A percentile compares a stretch with the other conserved stretches of the same genome.
These are phyloP conservation scores for Propithecus perrieri DNA, from an alignment of 2,797 vertebrate species.

Conservation along the genomic window DNA sequence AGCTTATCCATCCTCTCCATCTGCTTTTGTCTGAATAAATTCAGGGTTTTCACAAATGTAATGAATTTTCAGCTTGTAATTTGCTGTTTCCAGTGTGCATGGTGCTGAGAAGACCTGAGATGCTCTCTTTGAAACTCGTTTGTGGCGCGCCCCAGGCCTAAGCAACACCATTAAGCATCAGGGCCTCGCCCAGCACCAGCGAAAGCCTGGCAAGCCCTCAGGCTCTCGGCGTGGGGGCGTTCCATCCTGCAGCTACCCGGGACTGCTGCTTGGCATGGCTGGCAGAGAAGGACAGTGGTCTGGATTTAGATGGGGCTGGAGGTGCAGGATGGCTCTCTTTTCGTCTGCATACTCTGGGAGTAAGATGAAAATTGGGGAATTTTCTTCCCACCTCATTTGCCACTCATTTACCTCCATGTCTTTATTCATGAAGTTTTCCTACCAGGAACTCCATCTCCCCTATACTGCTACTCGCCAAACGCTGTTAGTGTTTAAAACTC, in stretches of 20 bases:
- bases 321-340: not conserved
- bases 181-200: not conserved
- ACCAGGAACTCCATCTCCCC: not conserved
- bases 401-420: not conserved
- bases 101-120: not conserved
- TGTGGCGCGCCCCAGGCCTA: not conserved
- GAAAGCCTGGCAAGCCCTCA: not conserved
- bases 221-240: not conserved
- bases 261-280: accelerated
- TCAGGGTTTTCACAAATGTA: slow-evolving; percentile 58
- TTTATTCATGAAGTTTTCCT: not conserved
- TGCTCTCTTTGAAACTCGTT: not conserved
- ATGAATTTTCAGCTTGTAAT: slow-evolving; percentile 62
- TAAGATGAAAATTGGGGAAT: accelerated
- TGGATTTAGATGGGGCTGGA: not conserved
- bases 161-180: not conserved
- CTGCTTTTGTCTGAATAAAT: slow-evolving; percentile 81
- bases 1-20: slow-evolving; percentile 80
- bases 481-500: not conserved
- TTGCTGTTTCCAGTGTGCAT: slow-evolving; percentile 45
- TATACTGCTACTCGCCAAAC: not conserved
- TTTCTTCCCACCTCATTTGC: no score
- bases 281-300: not conserved
- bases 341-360: not conserved
- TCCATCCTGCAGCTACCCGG: not conserved